Evolutionary conservation across 1,140 invertebrate species (phyloP).

Genomic region (Lysiphlebus fabarum): DNA sequence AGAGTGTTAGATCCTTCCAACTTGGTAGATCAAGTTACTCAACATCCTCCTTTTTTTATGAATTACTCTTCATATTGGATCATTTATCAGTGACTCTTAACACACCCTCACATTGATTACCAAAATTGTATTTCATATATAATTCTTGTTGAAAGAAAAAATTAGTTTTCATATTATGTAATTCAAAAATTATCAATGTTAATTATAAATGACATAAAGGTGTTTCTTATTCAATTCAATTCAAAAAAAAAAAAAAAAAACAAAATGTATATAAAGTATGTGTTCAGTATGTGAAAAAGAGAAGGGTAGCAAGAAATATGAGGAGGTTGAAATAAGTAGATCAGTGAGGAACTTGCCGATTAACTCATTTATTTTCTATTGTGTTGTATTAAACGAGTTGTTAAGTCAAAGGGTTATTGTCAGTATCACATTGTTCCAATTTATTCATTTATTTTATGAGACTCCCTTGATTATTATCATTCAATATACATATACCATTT

Average conservation of each 20-base stretch:
- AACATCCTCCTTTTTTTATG: constrained; percentile 49
- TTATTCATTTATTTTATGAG: constrained; percentile 39
- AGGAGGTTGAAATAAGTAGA: constrained; percentile 38
- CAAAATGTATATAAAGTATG: not conserved
- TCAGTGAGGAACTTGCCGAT: constrained; percentile 54
- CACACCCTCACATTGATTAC: constrained; percentile 15
- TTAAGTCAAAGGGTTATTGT: constrained; percentile 29
- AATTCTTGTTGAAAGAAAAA: too few relatives aligned
- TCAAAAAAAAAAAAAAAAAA: too few relatives aligned
- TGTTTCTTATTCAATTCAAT: too few relatives aligned
- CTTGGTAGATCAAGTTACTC: constrained; percentile 45
- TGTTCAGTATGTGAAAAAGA: constrained; percentile 14
- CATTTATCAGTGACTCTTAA: constrained; percentile 48
- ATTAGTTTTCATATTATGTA: not conserved
- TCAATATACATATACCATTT: not conserved
- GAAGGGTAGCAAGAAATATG: constrained; percentile 37
- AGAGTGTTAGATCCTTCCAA: constrained; percentile 36
- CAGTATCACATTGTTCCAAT: constrained; percentile 18
- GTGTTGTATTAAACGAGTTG: constrained; percentile 53
- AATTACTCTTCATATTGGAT: constrained; percentile 49
- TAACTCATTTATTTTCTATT: constrained; percentile 56
- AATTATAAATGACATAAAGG: too few relatives aligned
- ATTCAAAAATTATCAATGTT: not conserved
- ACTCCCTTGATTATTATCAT: constrained; percentile 28
- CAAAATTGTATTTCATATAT: not conserved